Evolutionary conservation across 2,888 invertebrate species (phyloP).

Genomic region (Dryobota labecula): DNA sequence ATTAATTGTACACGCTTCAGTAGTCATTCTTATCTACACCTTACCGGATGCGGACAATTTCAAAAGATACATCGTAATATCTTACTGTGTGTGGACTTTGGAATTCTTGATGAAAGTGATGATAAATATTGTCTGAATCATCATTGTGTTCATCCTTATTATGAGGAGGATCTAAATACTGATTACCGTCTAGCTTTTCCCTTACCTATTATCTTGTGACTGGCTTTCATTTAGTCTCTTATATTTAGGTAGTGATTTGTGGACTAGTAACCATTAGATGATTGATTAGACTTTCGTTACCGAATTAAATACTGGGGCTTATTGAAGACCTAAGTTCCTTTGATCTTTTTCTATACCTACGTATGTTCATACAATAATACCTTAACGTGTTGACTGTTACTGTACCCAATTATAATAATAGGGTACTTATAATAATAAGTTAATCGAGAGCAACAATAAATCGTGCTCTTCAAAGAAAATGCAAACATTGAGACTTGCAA

Average conservation of each 20-base stretch:
- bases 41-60: conserved; percentile 44
- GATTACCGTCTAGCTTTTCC: background rate
- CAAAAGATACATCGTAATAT: conserved; percentile 15
- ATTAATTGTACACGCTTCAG: conserved; percentile 20
- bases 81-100: conserved; percentile 36
- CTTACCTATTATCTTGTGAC: background rate
- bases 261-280: background rate
- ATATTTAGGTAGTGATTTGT: background rate
- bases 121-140: conserved; percentile 16
- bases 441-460: background rate
- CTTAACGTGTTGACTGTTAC: background rate
- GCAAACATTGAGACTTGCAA: background rate
- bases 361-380: background rate
- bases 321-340: background rate
- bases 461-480: background rate
- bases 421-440: background rate
- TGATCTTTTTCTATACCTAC: background rate
- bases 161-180: background rate
- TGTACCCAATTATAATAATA: background rate
- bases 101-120: conserved; percentile 34
- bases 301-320: background rate
- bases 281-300: background rate
- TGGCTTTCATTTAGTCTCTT: background rate
- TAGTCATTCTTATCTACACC: conserved; percentile 24
- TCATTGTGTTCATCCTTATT: conserved; percentile 15